Evolutionary conservation across 2,888 invertebrate genomes (phyloP), one percentile per base, ranked within the genome.

Genomic region (Unio pictorum): DNA sequence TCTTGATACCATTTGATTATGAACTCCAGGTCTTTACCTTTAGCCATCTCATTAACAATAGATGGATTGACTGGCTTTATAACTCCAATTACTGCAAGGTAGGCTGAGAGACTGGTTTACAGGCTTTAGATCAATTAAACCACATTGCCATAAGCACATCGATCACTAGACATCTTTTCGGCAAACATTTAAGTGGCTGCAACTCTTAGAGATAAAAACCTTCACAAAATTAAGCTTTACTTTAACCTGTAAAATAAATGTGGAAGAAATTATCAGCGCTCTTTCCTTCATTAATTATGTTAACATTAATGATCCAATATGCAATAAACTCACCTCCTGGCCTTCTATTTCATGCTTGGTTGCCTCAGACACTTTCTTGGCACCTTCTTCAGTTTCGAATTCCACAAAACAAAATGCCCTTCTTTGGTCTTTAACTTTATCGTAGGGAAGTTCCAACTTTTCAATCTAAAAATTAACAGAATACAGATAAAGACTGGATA

Each of bases 401-500:
- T 98, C 98, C 90, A 98, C 96, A 91, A 98, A 98, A 90, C 97
- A 98, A 93, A 98, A 98, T 74, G 95, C 96, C 92, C 98, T 95
- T 86, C 98, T 94, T 91, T 97, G 96, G 90, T 96, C 97, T 93
- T 97, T 98, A 90, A 95, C 94, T 91, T 97, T 98, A 91, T 98
- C 98, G 87, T 96, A 97, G 72, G 98, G 98, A 94, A 98, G 95
- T 91, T 98, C 98, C 71, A 98, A 94, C 87, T 97, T 96, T 75
- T 96, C 94, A 86, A 98, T 96, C 97, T 97, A 76, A 78, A 61
- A 20, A 34, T 34, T 34, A 34, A 34, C 7, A 7, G 5, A 34
- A 34, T 34, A 30, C 30, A 34, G 34, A 34, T 7, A 34, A 34
- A 34, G 0, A 34, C 1, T 1, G 8, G 8, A 34, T 5, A 6